Percentiles rank a stretch among this genome's conserved stretches.
Conservation (phyloP, 2,888 invertebrate genomes). For the Erebia ligea region DNA sequence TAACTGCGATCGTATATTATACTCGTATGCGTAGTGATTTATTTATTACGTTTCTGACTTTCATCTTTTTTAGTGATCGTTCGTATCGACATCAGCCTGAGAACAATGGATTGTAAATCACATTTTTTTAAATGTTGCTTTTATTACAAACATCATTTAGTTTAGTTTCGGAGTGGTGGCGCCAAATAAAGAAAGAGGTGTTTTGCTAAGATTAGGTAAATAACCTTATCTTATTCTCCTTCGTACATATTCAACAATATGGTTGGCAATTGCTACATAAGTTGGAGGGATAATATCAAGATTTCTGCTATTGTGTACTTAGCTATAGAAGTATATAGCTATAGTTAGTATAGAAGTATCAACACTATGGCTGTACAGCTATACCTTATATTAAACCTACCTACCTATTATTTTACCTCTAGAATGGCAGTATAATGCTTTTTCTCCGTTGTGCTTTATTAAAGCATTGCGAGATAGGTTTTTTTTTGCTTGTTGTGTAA, state of each 20-base stretch:
- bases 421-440: too few species aligned
- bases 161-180: background rate
- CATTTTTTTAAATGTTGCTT: constrained; percentile 10
- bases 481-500: background rate
- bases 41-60: constrained; percentile 12
- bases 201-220: too few species aligned
- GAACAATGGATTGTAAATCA: constrained; percentile 18
- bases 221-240: too few species aligned
- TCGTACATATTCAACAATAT: background rate
- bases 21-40: constrained; percentile 11
- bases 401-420: too few species aligned
- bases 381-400: too few species aligned
- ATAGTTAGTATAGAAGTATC: too few species aligned
- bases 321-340: too few species aligned
- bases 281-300: background rate
- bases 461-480: background rate
- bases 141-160: constrained; percentile 1
- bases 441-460: too few species aligned
- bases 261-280: too few species aligned
- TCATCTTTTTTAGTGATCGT: constrained; percentile 11
- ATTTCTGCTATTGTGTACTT: background rate
- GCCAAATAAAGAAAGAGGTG: background rate
- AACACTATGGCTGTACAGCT: too few species aligned
- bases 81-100: constrained; percentile 16
- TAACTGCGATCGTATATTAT: background rate